These are phyloP conservation scores for Colossoma macropomum DNA, from an alignment of 2,113 vertebrate species.

Conservation along the genomic window DNA sequence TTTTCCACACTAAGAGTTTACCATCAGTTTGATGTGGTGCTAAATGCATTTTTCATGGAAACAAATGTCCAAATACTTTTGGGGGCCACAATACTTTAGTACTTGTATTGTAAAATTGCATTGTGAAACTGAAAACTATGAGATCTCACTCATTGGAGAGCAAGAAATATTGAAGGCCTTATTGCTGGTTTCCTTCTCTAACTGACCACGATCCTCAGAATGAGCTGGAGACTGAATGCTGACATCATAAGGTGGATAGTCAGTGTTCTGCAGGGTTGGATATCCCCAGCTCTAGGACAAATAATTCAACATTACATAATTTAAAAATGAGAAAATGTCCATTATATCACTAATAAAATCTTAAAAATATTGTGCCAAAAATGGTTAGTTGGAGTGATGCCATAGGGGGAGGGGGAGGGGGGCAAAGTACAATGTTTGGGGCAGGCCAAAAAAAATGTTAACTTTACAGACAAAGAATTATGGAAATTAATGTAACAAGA, in stretches of 20 bases:
- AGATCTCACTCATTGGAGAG: not conserved
- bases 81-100: no score
- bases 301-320: not conserved
- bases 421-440: no score
- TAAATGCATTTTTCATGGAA: no score
- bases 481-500: no score
- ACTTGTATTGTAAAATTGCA: no score
- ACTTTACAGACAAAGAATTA: no score
- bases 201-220: not conserved
- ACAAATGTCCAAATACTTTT: no score
- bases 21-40: no score
- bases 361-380: not conserved
- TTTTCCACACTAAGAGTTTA: no score
- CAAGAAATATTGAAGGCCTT: not conserved
- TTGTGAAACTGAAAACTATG: not conserved
- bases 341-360: not conserved
- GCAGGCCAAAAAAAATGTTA: no score
- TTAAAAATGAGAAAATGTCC: not conserved
- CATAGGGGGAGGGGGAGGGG: no score
- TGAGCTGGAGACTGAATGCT: not conserved
- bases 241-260: not conserved
- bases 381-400: not conserved
- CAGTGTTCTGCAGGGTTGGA: not conserved
- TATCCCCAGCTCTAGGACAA: slow-evolving; percentile 9
- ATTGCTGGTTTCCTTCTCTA: not conserved